Conservation (phyloP, 1,140 invertebrate species). For the Yoshiicerus persimilis region DNA sequence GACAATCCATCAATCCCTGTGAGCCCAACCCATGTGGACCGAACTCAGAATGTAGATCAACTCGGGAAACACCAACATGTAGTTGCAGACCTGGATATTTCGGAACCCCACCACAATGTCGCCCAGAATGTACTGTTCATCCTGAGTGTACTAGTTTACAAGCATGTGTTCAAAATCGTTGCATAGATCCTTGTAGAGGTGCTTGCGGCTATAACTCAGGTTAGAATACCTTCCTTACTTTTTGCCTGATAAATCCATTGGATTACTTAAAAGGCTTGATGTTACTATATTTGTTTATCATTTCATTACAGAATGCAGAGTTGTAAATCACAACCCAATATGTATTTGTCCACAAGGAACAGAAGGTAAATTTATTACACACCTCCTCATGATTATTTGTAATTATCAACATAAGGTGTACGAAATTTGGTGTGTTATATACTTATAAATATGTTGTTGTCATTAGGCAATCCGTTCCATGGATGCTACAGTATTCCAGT, state of each 20-base stretch:
- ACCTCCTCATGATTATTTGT: too few species aligned
- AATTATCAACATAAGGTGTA: background rate
- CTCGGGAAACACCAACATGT: slow-evolving; percentile 60
- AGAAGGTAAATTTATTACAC: background rate
- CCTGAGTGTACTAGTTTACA: slow-evolving; percentile 75
- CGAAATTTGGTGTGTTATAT: background rate
- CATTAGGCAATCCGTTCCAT: slow-evolving; percentile 31
- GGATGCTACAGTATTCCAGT: background rate
- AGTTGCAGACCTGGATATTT: slow-evolving; percentile 67
- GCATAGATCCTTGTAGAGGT: slow-evolving; percentile 74
- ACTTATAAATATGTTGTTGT: slow-evolving; percentile 53
- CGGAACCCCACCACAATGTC: slow-evolving; percentile 60
- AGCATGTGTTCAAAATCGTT: slow-evolving; percentile 80
- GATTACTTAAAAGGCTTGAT: background rate
- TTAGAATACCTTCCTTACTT: background rate
- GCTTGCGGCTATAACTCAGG: slow-evolving; percentile 50
- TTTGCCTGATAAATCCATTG: background rate
- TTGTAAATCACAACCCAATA: slow-evolving; percentile 76
- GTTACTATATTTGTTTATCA: background rate
- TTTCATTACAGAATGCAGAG: slow-evolving; percentile 56
- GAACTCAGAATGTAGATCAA: slow-evolving; percentile 70
- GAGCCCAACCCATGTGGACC: slow-evolving; percentile 57
- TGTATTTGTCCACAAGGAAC: slow-evolving; percentile 64
- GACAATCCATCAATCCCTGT: background rate
- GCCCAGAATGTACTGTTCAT: slow-evolving; percentile 74